phyloP scores from a whole-genome alignment of 2,113 vertebrate species.

The Notothenia rossii region DNA sequence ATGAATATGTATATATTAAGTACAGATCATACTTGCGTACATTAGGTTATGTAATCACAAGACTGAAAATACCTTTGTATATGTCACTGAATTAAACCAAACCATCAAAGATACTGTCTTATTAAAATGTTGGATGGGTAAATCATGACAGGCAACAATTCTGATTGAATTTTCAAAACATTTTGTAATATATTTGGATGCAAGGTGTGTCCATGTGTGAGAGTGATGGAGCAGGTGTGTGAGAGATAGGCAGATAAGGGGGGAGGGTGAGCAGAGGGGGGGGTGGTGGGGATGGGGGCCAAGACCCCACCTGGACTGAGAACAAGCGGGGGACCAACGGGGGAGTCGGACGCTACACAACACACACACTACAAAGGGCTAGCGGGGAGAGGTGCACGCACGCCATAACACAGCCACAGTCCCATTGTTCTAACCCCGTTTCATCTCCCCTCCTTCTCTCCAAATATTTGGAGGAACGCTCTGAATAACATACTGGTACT shows the following conservation, averaged over 20 bases:
- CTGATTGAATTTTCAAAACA: not conserved
- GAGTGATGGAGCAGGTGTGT: conserved; percentile 69
- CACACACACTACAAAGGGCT: conserved; percentile 79
- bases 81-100: conserved; percentile 39
- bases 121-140: conserved; percentile 23
- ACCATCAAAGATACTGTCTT: conserved; percentile 47
- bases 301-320: conserved; percentile 77
- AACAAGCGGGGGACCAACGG: conserved; percentile 71
- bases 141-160: conserved; percentile 19
- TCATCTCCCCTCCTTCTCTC: conserved; percentile 86
- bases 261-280: not conserved
- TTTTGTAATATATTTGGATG: conserved; percentile 33
- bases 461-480: conserved; percentile 86
- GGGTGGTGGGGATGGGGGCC: conserved; percentile 10
- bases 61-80: conserved; percentile 32
- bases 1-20: conserved; percentile 47
- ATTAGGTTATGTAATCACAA: conserved; percentile 13
- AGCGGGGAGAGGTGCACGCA: conserved; percentile 79
- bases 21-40: not conserved
- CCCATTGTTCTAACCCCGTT: conserved; percentile 85
- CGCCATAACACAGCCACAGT: conserved; percentile 82
- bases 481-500: conserved; percentile 84
- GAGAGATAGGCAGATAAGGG: conserved; percentile 43
- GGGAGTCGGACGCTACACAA: conserved; percentile 70
- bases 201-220: conserved; percentile 20